phyloP scores from a whole-genome alignment of 1,140 invertebrate species.

The Euwallacea similis region DNA sequence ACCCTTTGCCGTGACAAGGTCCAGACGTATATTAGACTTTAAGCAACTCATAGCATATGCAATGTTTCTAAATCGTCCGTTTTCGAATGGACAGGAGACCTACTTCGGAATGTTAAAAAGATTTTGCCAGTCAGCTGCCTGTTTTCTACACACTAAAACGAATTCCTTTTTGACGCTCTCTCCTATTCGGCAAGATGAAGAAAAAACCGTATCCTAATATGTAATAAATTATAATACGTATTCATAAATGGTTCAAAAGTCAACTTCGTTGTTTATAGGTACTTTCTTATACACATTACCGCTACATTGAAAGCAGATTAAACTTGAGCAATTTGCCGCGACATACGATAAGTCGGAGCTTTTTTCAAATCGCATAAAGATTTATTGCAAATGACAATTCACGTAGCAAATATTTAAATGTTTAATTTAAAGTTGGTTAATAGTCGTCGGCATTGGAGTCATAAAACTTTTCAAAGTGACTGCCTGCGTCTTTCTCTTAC shows the following conservation, averaged over 20 bases:
- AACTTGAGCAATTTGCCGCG: constrained; percentile 1
- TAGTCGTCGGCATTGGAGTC: background rate
- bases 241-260: too few relatives aligned
- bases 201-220: too few relatives aligned
- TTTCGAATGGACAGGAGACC: constrained; percentile 3
- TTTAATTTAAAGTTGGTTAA: constrained; percentile 18
- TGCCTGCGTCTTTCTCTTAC: background rate
- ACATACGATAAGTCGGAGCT: background rate
- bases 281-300: too few relatives aligned
- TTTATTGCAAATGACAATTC: constrained; percentile 19
- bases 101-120: constrained; percentile 12
- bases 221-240: too few relatives aligned
- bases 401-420: constrained; percentile 6
- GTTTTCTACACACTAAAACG: background rate
- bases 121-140: constrained; percentile 10
- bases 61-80: constrained; percentile 36
- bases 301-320: background rate
- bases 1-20: background rate
- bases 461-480: constrained; percentile 13
- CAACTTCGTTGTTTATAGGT: too few relatives aligned
- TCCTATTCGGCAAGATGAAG: background rate
- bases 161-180: background rate
- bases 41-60: constrained; percentile 36
- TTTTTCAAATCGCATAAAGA: background rate
- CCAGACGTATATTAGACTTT: constrained; percentile 12